These are phyloP conservation scores for Pherbina coryleti DNA, from an alignment of 2,888 invertebrate species.

Conservation along the genomic window DNA sequence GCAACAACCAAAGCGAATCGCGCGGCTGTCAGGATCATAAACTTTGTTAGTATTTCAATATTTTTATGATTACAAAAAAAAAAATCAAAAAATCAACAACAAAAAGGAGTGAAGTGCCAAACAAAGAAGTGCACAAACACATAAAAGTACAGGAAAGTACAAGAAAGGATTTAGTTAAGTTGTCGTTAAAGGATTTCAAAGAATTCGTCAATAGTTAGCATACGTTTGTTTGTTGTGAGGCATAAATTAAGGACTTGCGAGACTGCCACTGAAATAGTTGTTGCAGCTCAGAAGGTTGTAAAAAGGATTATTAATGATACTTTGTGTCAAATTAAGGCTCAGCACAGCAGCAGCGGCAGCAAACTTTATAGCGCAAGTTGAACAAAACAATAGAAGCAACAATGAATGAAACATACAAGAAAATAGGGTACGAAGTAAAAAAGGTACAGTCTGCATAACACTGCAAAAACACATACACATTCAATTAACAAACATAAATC, in stretches of 20 bases:
- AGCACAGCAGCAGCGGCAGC: neutral
- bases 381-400: neutral
- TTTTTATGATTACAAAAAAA: neutral
- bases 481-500: neutral
- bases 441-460: neutral
- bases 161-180: constrained; percentile 28
- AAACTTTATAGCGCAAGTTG: neutral
- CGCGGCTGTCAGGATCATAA: constrained; percentile 4
- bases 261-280: neutral
- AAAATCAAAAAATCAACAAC: neutral
- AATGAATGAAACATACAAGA: neutral
- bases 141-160: neutral
- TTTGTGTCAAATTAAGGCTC: constrained; percentile 13
- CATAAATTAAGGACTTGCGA: constrained; percentile 1
- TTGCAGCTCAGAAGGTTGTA: neutral
- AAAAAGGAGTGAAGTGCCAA: constrained; percentile 31
- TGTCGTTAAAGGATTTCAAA: constrained; percentile 16
- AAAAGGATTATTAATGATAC: constrained; percentile 30
- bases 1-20: constrained; percentile 13
- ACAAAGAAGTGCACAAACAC: neutral
- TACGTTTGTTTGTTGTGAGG: constrained; percentile 12
- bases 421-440: neutral
- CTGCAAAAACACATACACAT: neutral
- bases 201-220: constrained; percentile 14
- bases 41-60: constrained; percentile 23